A percentile compares a stretch with the other conserved stretches of the same genome.
phyloP scores from a whole-genome alignment of 1,140 invertebrate species.

The Meloidogyne chitwoodi region DNA sequence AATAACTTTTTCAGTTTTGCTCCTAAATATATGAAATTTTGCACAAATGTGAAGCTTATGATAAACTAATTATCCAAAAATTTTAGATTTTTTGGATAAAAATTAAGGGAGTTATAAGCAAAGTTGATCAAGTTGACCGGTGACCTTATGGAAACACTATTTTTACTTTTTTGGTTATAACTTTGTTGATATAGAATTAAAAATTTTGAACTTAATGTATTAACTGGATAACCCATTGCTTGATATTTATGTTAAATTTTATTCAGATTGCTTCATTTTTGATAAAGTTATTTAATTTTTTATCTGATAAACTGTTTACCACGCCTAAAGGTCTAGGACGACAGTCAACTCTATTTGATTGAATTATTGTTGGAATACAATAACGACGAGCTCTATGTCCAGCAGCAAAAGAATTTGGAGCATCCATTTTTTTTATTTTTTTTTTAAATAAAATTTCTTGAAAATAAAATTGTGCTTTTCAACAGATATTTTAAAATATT shows the following conservation, averaged over 20 bases:
- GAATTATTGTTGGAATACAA: conserved; percentile 1
- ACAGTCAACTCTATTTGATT: neutral
- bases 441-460: neutral
- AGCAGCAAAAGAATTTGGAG: neutral
- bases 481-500: too few relatives aligned
- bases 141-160: too few relatives aligned
- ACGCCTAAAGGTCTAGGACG: conserved; percentile 3
- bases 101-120: too few relatives aligned
- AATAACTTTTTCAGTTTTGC: neutral
- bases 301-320: neutral
- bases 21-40: too few relatives aligned
- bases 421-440: neutral
- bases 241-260: too few relatives aligned
- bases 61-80: too few relatives aligned
- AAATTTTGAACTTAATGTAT: neutral
- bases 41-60: too few relatives aligned
- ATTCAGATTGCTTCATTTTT: too few relatives aligned
- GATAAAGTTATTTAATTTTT: too few relatives aligned
- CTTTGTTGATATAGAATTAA: neutral
- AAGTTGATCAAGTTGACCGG: too few relatives aligned
- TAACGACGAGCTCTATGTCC: conserved; percentile 5
- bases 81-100: too few relatives aligned
- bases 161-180: too few relatives aligned
- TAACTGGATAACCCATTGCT: neutral
- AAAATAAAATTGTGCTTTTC: neutral